Base-by-base conservation (phyloP, 2,797 vertebrate genomes). In the Babyrousa celebensis region DNA sequence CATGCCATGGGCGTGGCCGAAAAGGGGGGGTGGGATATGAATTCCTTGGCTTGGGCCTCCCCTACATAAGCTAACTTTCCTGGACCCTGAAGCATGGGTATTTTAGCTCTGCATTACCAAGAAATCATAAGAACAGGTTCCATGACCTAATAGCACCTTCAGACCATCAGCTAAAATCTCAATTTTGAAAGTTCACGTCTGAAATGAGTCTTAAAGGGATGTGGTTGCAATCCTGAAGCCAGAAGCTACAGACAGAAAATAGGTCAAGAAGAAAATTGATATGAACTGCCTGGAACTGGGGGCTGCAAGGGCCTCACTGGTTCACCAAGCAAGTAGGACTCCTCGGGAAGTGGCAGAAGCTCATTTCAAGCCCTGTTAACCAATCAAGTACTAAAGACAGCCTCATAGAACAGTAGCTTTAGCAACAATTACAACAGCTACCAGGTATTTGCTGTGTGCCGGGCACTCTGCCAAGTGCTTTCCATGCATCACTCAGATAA, bases 121-220 rank as follows among this genome's bases (percentile, higher is more conserved):
- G 58, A 97, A 91, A 84, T 89, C 27, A n/a, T 60, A 78, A 90
- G 48, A 70, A 75, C 12, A 70, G 6, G 27, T 90, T 75, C 21
- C 12, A 14, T 62, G 70, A 96, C 74, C 25, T 84, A 89, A 75
- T 85, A 60, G 27, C 68, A 9, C 65, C 36, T 71, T 80, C 36
- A 96, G 36, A 85, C 54, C 89, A 82, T 74, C 52, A 63, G 67
- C 43, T 93, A 68, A 94, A 94, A 85, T 87, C 40, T 52, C n/a
- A 29, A 65, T 68, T 93, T 91, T 96, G 71, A 80, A 67, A 85
- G 75, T 10, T 72, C 32, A 14, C 29, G 15, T 78, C 58, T 82
- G 85, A 87, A 95, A 83, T 86, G 54, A 92, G 17, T 79, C 36
- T 77, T 82, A 43, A 84, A 86, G n/a, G 43, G 70, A 75, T 95